Conservation (phyloP, 2,888 invertebrate genomes). For the Ischnura elegans region DNA sequence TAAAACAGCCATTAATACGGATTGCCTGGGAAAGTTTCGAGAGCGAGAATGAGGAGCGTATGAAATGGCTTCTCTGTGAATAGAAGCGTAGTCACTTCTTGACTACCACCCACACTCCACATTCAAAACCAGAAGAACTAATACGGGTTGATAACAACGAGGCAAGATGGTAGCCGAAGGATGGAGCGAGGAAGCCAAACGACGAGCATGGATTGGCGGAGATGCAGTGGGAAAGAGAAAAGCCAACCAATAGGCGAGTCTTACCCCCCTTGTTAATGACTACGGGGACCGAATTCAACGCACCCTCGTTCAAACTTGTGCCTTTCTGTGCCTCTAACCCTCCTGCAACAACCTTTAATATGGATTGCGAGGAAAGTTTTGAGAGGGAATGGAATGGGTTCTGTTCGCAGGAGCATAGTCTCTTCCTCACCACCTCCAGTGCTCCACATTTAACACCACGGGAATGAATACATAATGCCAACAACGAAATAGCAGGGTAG, state of each 20-base stretch:
- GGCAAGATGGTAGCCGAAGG: background rate
- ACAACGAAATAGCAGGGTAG: background rate
- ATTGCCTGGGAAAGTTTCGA: background rate
- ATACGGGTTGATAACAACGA: background rate
- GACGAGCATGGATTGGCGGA: background rate
- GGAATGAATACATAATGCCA: background rate
- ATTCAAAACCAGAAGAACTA: background rate
- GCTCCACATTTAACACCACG: background rate
- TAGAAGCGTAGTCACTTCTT: background rate
- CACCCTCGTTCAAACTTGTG: too few relatives aligned
- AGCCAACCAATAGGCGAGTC: too few relatives aligned
- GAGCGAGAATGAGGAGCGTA: background rate
- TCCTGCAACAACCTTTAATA: background rate
- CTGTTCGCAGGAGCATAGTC: background rate
- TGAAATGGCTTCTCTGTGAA: background rate
- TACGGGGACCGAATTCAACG: too few relatives aligned
- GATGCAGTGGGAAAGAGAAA: too few relatives aligned
- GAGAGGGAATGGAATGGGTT: background rate
- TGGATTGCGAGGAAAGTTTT: too few relatives aligned
- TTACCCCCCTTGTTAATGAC: too few relatives aligned
- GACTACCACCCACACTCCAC: background rate
- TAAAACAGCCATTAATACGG: too few relatives aligned
- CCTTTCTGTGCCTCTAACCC: too few relatives aligned
- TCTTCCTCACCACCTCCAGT: background rate
- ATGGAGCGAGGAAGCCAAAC: background rate